Conservation (phyloP, 2,797 vertebrate genomes). For the Bovichtus variegatus region DNA sequence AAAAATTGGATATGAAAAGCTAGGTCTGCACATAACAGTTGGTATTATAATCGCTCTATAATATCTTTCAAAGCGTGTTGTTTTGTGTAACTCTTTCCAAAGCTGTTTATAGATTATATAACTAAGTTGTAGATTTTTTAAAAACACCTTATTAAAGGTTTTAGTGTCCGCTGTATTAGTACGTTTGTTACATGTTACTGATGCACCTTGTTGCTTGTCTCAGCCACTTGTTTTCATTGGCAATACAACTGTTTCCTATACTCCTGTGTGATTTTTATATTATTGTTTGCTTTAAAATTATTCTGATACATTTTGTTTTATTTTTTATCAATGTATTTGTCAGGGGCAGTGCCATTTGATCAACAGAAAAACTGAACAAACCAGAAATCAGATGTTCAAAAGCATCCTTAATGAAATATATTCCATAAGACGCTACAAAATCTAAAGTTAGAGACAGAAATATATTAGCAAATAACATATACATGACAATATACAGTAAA, state of each 20-base stretch:
- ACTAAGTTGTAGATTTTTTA: neutral
- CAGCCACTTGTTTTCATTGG: neutral
- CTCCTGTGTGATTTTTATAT: neutral
- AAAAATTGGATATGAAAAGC: neutral
- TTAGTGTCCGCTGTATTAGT: neutral
- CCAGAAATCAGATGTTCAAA: neutral
- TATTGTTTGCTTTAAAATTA: neutral
- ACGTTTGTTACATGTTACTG: neutral
- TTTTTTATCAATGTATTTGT: neutral
- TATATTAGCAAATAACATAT: neutral
- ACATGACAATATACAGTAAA: neutral
- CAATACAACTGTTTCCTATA: slow-evolving; percentile 15
- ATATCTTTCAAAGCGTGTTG: neutral
- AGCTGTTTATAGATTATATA: neutral
- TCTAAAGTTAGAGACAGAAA: neutral
- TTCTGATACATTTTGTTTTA: no score
- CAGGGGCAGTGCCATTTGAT: neutral
- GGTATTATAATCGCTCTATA: neutral
- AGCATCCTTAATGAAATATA: neutral
- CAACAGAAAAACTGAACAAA: neutral
- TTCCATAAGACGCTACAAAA: neutral
- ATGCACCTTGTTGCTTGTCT: neutral
- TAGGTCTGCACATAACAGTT: neutral
- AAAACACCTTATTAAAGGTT: neutral
- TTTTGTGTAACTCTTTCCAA: neutral